Evolutionary conservation across 2,113 vertebrate species (phyloP).

Genomic region (Chelonoidis abingdonii): DNA sequence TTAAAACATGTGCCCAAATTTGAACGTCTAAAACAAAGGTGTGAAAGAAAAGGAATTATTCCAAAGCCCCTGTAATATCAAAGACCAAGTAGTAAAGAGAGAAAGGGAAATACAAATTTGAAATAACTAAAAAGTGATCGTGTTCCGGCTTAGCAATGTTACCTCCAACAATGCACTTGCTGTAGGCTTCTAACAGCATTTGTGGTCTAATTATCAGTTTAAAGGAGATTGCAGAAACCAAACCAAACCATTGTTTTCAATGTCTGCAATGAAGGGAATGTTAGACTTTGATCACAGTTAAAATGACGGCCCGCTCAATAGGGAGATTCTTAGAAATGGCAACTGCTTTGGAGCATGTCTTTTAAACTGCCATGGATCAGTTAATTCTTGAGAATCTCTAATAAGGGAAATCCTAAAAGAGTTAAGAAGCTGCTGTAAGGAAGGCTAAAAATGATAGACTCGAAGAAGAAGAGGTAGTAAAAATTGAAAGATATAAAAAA

Average conservation of each 20-base stretch:
- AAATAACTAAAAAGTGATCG: constrained; percentile 1
- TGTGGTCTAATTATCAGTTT: neutral
- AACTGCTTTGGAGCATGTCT: constrained; percentile 41
- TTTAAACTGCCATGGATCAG: constrained; percentile 50
- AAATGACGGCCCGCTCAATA: neutral
- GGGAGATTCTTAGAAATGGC: constrained; percentile 28
- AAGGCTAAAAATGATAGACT: constrained; percentile 62
- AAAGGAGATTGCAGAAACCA: constrained; percentile 20
- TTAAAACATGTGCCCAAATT: constrained; percentile 8
- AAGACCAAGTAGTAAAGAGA: neutral
- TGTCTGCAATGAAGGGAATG: constrained; percentile 9
- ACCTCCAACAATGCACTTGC: neutral
- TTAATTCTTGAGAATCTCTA: constrained; percentile 68
- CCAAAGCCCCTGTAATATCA: neutral
- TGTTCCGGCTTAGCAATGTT: neutral
- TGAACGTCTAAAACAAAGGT: neutral
- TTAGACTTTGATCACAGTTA: constrained; percentile 57
- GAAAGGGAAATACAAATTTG: neutral
- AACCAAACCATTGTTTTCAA: neutral
- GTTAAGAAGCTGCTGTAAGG: constrained; percentile 69
- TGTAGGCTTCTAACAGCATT: neutral
- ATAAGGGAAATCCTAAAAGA: constrained; percentile 60
- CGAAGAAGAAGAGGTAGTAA: constrained; percentile 64
- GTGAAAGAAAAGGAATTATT: constrained; percentile 2
- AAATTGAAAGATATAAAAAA: constrained; percentile 78